These are phyloP conservation scores for Xiphias gladius DNA, from an alignment of 2,113 vertebrate species.

Conservation along the genomic window DNA sequence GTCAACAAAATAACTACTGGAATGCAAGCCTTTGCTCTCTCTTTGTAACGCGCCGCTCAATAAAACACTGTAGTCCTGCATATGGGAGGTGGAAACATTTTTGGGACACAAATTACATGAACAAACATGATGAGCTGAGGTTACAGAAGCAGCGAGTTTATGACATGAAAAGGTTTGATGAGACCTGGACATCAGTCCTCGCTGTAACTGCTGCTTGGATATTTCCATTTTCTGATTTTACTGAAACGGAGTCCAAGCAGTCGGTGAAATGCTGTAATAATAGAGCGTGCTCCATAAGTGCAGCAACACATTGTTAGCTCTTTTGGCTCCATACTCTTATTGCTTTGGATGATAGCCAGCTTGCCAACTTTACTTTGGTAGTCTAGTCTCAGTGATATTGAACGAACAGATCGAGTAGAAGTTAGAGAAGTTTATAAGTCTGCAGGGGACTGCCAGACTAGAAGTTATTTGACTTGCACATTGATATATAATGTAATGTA, in stretches of 20 bases:
- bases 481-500: background rate
- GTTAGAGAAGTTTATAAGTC: constrained; percentile 26
- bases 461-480: background rate
- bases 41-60: background rate
- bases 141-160: background rate
- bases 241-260: constrained; percentile 22
- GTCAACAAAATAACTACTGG: constrained; percentile 4
- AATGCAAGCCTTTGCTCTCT: constrained; percentile 1
- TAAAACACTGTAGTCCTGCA: background rate
- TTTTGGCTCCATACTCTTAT: constrained; percentile 34
- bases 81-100: background rate
- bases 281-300: constrained; percentile 5
- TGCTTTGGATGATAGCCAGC: constrained; percentile 45
- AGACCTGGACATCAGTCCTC: background rate
- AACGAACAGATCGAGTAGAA: constrained; percentile 7
- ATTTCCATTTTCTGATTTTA: constrained; percentile 4
- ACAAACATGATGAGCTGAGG: background rate
- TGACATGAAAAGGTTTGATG: background rate
- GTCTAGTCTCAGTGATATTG: constrained; percentile 20
- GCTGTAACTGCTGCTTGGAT: background rate
- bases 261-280: background rate
- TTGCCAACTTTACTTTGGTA: constrained; percentile 30
- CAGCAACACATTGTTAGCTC: constrained; percentile 15
- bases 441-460: background rate
- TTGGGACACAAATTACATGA: background rate